Evolutionary conservation across 2,113 vertebrate genomes (phyloP).

Genomic region (Camelus bactrianus): DNA sequence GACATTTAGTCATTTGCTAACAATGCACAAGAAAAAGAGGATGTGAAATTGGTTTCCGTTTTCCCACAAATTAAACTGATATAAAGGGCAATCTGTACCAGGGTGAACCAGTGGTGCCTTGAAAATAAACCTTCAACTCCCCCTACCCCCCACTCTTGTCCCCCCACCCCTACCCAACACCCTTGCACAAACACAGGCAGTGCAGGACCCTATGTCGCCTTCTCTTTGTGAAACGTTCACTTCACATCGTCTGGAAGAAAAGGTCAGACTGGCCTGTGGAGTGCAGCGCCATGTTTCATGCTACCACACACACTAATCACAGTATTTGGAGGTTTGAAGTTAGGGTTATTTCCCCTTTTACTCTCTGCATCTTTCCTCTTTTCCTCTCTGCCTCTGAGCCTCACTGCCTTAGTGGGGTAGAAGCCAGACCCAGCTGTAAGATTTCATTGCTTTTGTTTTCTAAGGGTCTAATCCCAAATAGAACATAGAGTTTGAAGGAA

Average conservation of each 20-base stretch:
- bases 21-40: not conserved
- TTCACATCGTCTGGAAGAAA: not conserved
- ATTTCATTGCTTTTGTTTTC: not conserved
- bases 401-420: fast-evolving
- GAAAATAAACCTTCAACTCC: not conserved
- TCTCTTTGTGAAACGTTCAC: not conserved
- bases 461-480: not conserved
- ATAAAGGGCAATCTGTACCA: not conserved
- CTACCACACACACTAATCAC: not conserved
- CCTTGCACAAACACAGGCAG: not conserved
- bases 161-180: not conserved
- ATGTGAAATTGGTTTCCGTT: not conserved
- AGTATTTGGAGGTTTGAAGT: not conserved
- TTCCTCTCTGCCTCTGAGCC: not conserved
- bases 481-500: not conserved
- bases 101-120: not conserved
- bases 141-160: too few species aligned
- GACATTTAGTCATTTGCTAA: not conserved
- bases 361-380: not conserved
- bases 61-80: not conserved
- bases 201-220: not conserved
- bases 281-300: not conserved
- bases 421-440: not conserved
- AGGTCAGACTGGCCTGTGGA: not conserved
- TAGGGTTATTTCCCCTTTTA: not conserved